Conservation (phyloP, 2,797 vertebrate species). For the Melanotaenia boesemani region DNA sequence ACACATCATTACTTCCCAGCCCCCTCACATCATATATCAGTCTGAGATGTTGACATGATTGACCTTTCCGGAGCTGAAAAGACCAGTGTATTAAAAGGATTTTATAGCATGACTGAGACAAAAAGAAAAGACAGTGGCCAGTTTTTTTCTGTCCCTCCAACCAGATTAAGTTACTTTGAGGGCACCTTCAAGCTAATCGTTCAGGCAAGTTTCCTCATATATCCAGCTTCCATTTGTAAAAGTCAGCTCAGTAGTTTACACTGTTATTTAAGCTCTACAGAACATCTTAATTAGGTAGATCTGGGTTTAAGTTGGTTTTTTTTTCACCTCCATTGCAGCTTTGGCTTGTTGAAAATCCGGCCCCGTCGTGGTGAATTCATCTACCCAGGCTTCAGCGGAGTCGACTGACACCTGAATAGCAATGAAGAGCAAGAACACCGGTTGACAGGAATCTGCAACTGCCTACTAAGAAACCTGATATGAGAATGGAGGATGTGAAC, state of each 20-base stretch:
- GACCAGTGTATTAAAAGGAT: constrained; percentile 2
- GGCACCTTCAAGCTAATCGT: constrained; percentile 10
- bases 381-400: constrained; percentile 97
- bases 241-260: constrained; percentile 2
- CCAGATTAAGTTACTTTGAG: constrained; percentile 11
- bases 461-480: constrained; percentile 6
- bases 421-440: constrained; percentile 41
- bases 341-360: constrained; percentile 96
- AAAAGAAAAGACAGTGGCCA: not conserved
- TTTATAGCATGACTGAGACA: not conserved
- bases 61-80: constrained; percentile 26
- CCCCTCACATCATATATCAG: not conserved
- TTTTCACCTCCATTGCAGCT: constrained; percentile 94
- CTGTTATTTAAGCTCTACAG: not conserved
- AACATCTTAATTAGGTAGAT: constrained; percentile 5
- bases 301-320: not conserved
- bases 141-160: not conserved
- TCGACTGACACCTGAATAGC: constrained; percentile 88
- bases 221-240: constrained; percentile 9
- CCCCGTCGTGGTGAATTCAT: constrained; percentile 90
- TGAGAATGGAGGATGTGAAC: constrained; percentile 37
- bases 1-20: constrained; percentile 28
- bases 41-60: constrained; percentile 1
- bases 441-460: constrained; percentile 26
- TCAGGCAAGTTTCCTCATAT: not conserved